Conservation (phyloP, 2,797 vertebrate genomes). For the Myotis vivesi region DNA sequence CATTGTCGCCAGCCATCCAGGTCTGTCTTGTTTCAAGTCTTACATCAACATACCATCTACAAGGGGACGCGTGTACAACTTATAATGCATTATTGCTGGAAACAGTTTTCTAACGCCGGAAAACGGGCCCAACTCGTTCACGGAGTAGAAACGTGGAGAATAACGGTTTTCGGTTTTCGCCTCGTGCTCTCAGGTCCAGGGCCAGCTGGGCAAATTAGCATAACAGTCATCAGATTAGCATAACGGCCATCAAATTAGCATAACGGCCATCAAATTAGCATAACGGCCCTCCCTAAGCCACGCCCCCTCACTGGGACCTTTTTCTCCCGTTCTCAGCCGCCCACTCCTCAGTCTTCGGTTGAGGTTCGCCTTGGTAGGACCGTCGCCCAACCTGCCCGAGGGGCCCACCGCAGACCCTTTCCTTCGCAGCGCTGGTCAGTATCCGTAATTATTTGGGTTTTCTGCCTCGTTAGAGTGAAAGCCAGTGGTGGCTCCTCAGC, state of each 20-base stretch:
- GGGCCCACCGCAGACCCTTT: no score
- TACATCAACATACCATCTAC: not conserved
- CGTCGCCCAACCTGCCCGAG: not conserved
- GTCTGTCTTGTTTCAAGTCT: not conserved
- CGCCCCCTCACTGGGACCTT: not conserved
- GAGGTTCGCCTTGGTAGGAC: rapidly evolving
- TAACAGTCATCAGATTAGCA: not conserved
- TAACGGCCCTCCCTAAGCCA: not conserved
- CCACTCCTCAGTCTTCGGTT: not conserved
- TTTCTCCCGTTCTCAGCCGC: rapidly evolving
- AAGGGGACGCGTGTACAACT: not conserved
- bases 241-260: not conserved
- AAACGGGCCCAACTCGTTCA: rapidly evolving
- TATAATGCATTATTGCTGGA: not conserved
- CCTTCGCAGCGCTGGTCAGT: rapidly evolving
- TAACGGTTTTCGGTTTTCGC: not conserved
- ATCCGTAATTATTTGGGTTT: rapidly evolving
- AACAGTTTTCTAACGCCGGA: not conserved
- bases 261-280: not conserved
- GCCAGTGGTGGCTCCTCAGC: not conserved
- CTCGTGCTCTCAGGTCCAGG: not conserved
- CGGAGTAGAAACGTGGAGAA: not conserved
- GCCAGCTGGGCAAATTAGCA: not conserved
- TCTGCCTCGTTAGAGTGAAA: not conserved
- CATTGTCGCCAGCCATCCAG: not conserved